Conservation (phyloP, 2,113 vertebrate genomes). For the Antennarius striatus region DNA sequence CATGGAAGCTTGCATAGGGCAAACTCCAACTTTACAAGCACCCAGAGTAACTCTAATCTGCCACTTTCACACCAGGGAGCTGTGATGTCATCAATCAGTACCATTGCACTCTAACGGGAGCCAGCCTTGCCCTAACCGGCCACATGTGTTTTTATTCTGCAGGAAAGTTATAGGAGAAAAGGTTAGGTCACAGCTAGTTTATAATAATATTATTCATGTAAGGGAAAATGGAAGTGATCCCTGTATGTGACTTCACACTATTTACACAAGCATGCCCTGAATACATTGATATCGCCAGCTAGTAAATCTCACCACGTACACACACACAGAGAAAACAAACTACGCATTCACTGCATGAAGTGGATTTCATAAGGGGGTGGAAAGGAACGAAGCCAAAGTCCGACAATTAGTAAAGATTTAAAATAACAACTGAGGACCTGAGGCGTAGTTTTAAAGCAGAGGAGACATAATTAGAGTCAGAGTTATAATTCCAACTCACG, state of each 20-base stretch:
- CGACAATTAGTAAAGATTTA: conserved; percentile 77
- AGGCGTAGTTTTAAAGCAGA: conserved; percentile 66
- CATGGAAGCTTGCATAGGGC: conserved; percentile 41
- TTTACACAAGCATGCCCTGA: conserved; percentile 73
- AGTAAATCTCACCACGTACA: conserved; percentile 49
- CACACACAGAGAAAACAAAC: conserved; percentile 21
- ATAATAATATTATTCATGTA: conserved; percentile 77
- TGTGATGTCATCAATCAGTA: conserved; percentile 67
- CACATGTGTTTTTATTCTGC: conserved; percentile 76
- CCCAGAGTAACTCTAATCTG: conserved; percentile 46
- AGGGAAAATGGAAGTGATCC: conserved; percentile 72
- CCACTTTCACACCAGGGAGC: conserved; percentile 57
- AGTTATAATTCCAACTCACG: conserved; percentile 66
- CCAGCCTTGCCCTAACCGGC: conserved; percentile 41
- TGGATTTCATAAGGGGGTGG: conserved; percentile 72
- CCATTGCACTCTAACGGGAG: conserved; percentile 17
- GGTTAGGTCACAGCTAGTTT: conserved; percentile 76
- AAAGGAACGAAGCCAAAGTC: conserved; percentile 68
- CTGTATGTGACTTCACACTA: conserved; percentile 70
- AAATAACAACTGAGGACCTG: conserved; percentile 69
- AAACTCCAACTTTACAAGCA: conserved; percentile 49
- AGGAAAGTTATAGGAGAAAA: conserved; percentile 67
- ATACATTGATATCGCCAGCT: conserved; percentile 64
- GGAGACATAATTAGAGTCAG: conserved; percentile 66
- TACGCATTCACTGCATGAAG: conserved; percentile 57